Evolutionary conservation across 2,113 vertebrate species (phyloP), one percentile per base, ranked within the genome.

Genomic region (Ceyx cyanopectus): DNA sequence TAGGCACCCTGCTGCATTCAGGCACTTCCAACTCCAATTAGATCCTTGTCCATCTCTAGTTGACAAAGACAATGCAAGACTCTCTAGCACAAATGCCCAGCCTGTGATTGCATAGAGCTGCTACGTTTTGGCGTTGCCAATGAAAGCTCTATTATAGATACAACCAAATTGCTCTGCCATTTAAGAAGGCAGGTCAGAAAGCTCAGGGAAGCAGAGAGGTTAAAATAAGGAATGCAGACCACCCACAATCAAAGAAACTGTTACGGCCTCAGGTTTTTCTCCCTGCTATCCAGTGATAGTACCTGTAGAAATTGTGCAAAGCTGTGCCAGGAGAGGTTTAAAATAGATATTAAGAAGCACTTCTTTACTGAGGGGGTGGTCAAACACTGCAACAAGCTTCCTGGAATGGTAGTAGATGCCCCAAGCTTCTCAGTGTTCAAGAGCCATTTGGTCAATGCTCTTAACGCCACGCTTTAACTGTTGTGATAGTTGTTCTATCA

Each of bases 61-160:
- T 60, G 67, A 51, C 51, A 60, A 37, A 60, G 29, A 27, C 27
- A 16, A 41, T 5, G 9, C 24, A 53, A 66, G 65, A 17, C 69
- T 26, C 46, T 23, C 34, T 8, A 40, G 65, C 29, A 48, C 45
- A 43, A 24, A 15, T 3, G 3, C 45, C 20, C 16, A 56, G 21
- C 53, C 40, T 19, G 5, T 30, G 6, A 15, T 12, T 30, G 15
- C 43, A 30, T 13, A 8, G 21, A 65, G 27, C 12, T 0, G 0
- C 24, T 48, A 5, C 6, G 61, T 50, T 48, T 23, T 48, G 30
- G 32, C 80, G 43, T 60, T 17, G 24, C 13, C 66, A 53, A 2
- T 17, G 23, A 15, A 43, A 84, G 20, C 54, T 77, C 56, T 0
- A 0, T 40, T 32, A 30, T 7, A 7, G 27, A 43, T 40, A 45